These are phyloP conservation scores for Vicugna pacos DNA, from an alignment of 2,113 vertebrate genomes.

Conservation along the genomic window DNA sequence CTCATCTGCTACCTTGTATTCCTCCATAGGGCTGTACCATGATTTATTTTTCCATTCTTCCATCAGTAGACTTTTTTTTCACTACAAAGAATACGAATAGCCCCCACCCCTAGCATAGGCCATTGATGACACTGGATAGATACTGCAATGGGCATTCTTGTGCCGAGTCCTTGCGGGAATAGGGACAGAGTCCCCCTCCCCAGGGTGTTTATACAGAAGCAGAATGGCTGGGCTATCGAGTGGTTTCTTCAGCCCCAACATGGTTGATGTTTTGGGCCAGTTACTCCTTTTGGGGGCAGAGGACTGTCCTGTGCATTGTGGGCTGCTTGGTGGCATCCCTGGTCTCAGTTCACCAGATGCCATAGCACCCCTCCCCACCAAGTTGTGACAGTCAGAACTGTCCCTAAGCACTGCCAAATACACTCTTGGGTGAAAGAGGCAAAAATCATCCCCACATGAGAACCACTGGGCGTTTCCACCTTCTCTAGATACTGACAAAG, in stretches of 20 bases:
- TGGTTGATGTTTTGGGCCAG: too few species aligned
- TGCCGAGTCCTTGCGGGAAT: not conserved
- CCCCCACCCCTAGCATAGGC: not conserved
- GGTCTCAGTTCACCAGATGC: not conserved
- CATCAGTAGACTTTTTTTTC: accelerated
- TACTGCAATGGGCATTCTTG: accelerated
- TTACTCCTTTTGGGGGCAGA: not conserved
- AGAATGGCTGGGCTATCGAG: not conserved
- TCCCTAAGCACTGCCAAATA: not conserved
- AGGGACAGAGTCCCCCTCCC: accelerated
- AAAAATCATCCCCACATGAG: accelerated
- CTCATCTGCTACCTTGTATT: accelerated
- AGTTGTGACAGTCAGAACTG: not conserved
- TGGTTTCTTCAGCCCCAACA: not conserved
- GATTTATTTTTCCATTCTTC: accelerated
- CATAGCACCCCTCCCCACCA: not conserved
- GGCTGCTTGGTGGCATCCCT: too few species aligned
- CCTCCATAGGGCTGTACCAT: too few species aligned
- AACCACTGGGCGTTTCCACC: not conserved
- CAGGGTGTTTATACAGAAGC: not conserved
- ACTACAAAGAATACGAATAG: accelerated
- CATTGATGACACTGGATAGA: accelerated
- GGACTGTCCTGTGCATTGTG: accelerated
- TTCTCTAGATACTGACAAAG: too few species aligned
- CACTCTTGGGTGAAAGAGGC: not conserved